phyloP scores from a whole-genome alignment of 2,797 vertebrate genomes.

The Onychomys arenicola region DNA sequence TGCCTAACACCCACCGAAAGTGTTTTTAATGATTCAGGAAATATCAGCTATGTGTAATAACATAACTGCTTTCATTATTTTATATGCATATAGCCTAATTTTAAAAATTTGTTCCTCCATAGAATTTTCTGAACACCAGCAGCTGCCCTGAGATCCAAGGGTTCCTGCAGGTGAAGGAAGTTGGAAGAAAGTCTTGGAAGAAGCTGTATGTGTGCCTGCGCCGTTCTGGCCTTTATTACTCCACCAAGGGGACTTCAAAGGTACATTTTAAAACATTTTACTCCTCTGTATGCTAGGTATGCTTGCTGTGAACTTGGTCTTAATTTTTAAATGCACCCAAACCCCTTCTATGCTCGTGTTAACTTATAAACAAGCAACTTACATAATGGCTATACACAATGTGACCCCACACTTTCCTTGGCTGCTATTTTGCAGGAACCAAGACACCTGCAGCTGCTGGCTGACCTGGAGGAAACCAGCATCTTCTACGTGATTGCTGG shows the following conservation, averaged over 20 bases:
- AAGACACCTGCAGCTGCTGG: slow-evolving; percentile 95
- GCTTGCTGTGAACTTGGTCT: neutral
- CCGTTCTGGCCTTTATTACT: slow-evolving; percentile 97
- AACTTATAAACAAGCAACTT: neutral
- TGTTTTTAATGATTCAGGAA: neutral
- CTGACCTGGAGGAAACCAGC: slow-evolving; percentile 96
- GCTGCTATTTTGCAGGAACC: slow-evolving; percentile 90
- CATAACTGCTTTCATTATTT: neutral
- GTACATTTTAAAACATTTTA: slow-evolving; percentile 81
- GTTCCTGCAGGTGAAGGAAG: slow-evolving; percentile 95
- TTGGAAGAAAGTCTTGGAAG: slow-evolving; percentile 97
- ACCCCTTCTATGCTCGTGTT: neutral
- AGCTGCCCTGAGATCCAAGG: slow-evolving; percentile 99
- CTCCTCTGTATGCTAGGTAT: accelerated
- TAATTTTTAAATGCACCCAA: neutral
- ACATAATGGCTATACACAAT: too few species aligned
- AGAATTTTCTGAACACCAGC: slow-evolving; percentile 98
- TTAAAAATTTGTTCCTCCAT: slow-evolving; percentile 75
- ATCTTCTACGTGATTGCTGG: slow-evolving; percentile 93
- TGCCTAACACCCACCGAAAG: neutral
- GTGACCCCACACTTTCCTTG: neutral
- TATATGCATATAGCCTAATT: neutral
- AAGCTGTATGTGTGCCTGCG: slow-evolving; percentile 96
- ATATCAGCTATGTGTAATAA: too few species aligned
- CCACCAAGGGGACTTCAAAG: slow-evolving; percentile 98